Conservation (phyloP, 2,888 invertebrate species). For the Cosmia pyralina region DNA sequence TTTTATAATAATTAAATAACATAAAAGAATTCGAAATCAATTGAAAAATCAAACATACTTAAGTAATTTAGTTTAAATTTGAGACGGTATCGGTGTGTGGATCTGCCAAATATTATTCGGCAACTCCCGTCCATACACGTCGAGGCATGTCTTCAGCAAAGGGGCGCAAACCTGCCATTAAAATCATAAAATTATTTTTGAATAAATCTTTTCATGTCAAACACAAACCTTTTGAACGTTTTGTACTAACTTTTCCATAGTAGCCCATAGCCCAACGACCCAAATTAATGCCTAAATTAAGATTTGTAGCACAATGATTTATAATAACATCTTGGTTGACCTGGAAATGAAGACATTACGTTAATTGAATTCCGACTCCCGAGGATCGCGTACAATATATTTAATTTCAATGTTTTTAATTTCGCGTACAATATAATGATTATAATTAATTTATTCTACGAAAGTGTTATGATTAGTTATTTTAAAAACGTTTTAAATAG, state of each 20-base stretch:
- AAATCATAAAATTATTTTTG: slow-evolving; percentile 31
- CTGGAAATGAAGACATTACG: slow-evolving; percentile 72
- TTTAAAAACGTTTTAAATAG: slow-evolving; percentile 1
- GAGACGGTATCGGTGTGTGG: slow-evolving; percentile 76
- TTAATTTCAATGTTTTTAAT: slow-evolving; percentile 35
- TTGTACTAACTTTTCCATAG: slow-evolving; percentile 81
- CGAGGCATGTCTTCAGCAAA: slow-evolving; percentile 82
- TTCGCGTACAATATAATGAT: no score
- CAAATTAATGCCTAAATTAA: slow-evolving; percentile 81
- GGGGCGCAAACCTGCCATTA: slow-evolving; percentile 81
- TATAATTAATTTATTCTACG: slow-evolving; percentile 16
- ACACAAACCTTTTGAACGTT: slow-evolving; percentile 27
- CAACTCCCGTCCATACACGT: slow-evolving; percentile 82
- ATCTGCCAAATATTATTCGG: slow-evolving; percentile 86
- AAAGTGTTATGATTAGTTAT: slow-evolving; percentile 9
- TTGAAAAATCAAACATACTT: neutral
- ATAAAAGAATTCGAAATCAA: neutral
- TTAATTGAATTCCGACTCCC: slow-evolving; percentile 44
- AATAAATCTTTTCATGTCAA: slow-evolving; percentile 39
- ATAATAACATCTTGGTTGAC: slow-evolving; percentile 84
- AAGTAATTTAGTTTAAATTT: slow-evolving; percentile 14
- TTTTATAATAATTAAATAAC: neutral
- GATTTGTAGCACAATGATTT: slow-evolving; percentile 86
- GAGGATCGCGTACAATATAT: slow-evolving; percentile 2
- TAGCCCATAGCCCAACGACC: slow-evolving; percentile 82